Conservation (phyloP, 2,113 vertebrate genomes). For the Anarrhichthys ocellatus region DNA sequence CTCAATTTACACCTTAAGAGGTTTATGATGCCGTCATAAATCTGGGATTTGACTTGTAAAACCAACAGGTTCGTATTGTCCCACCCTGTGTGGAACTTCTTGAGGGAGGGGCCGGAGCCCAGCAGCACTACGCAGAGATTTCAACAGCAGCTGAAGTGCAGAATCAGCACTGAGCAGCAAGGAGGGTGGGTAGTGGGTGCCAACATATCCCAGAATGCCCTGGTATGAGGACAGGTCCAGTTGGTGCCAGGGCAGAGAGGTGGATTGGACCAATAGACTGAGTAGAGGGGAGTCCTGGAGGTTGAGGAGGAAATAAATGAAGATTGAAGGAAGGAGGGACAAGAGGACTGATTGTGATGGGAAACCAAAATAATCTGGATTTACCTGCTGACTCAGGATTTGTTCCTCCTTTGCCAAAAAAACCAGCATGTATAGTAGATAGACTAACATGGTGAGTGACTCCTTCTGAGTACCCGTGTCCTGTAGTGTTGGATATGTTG, state of each 20-base stretch:
- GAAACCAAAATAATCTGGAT: slow-evolving; percentile 30
- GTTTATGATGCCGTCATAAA: not conserved
- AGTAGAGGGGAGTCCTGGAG: slow-evolving; percentile 90
- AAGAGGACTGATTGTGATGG: not conserved
- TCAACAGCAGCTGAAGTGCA: slow-evolving; percentile 87
- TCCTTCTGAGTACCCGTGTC: slow-evolving; percentile 54
- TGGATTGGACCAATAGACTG: slow-evolving; percentile 91
- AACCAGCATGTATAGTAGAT: slow-evolving; percentile 93
- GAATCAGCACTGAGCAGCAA: slow-evolving; percentile 87
- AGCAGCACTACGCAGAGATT: slow-evolving; percentile 89
- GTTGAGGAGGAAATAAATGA: slow-evolving; percentile 2
- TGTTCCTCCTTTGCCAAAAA: slow-evolving; percentile 94
- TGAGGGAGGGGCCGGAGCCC: slow-evolving; percentile 86
- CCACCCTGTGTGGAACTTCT: slow-evolving; percentile 87
- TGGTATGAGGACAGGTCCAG: slow-evolving; percentile 91
- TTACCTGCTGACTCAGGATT: slow-evolving; percentile 87
- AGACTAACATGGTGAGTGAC: slow-evolving; percentile 89
- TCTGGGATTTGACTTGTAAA: slow-evolving; percentile 6
- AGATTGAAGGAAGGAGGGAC: not conserved
- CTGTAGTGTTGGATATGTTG: slow-evolving; percentile 69
- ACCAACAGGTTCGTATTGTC: slow-evolving; percentile 43
- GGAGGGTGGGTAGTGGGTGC: slow-evolving; percentile 91
- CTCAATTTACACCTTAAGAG: not conserved
- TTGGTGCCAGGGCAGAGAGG: slow-evolving; percentile 93
- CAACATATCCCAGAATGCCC: slow-evolving; percentile 90